Percentiles rank a stretch among this genome's conserved stretches.
Conservation (phyloP, 2,888 invertebrate genomes). For the Patella pellucida region DNA sequence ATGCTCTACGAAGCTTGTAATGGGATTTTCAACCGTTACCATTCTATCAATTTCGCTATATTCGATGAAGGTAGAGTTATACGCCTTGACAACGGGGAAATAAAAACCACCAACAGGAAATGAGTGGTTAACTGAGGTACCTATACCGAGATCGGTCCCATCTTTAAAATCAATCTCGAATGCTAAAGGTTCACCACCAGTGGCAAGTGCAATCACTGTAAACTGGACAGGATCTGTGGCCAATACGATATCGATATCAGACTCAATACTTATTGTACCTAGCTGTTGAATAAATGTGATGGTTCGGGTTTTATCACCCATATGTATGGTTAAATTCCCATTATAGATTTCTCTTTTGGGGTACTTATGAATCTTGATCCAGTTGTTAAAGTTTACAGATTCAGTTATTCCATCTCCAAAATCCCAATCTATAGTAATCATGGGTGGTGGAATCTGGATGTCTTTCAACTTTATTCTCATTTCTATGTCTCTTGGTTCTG, state of each 20-base stretch:
- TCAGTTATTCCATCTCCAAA: constrained; percentile 11
- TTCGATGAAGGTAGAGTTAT: neutral
- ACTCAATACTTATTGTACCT: constrained; percentile 10
- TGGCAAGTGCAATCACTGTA: neutral
- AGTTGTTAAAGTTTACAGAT: neutral
- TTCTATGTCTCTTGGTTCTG: neutral
- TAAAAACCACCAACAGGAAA: neutral
- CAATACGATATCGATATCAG: neutral
- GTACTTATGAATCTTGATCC: constrained; percentile 12
- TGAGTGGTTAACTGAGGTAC: neutral
- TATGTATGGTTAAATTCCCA: neutral
- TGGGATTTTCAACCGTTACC: neutral
- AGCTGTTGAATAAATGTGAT: constrained; percentile 8
- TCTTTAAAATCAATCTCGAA: constrained; percentile 15
- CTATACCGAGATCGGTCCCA: neutral
- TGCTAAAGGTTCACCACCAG: neutral
- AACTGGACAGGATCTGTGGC: neutral
- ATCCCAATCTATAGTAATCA: constrained; percentile 9
- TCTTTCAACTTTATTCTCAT: constrained; percentile 11
- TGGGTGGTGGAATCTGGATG: neutral
- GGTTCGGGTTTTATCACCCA: neutral
- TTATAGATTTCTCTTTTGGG: constrained; percentile 2
- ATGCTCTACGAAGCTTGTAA: neutral
- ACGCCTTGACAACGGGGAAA: neutral
- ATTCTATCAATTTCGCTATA: neutral